Conservation (phyloP, 2,797 vertebrate genomes). For the Notolepis coatsorum region DNA sequence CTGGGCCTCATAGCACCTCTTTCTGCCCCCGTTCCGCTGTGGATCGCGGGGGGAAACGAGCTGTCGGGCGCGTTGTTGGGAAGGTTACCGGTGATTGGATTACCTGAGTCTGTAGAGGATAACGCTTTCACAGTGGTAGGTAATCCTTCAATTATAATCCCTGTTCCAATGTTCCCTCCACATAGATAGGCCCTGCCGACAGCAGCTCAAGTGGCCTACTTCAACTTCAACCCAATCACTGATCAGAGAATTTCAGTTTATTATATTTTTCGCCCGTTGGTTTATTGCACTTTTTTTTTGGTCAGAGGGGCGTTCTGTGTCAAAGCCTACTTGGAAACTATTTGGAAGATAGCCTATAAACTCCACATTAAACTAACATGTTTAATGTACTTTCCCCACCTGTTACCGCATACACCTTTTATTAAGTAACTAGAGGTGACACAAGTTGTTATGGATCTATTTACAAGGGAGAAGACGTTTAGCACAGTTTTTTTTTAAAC, state of each 20-base stretch:
- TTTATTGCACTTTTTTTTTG: too few species aligned
- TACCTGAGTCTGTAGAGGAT: conserved; percentile 89
- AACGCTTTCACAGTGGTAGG: conserved; percentile 86
- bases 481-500: too few species aligned
- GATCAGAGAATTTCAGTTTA: neutral
- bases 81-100: conserved; percentile 89
- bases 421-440: too few species aligned
- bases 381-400: too few species aligned
- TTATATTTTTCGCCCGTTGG: too few species aligned
- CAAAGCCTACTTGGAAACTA: too few species aligned
- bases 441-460: too few species aligned
- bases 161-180: conserved; percentile 57
- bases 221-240: conserved; percentile 67
- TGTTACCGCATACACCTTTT: too few species aligned
- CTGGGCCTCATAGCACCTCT: conserved; percentile 61
- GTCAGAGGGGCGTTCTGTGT: too few species aligned
- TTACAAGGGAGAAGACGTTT: too few species aligned
- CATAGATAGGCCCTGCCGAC: conserved; percentile 35
- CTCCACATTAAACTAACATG: too few species aligned
- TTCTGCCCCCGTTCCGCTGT: conserved; percentile 53
- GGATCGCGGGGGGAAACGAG: conserved; percentile 68
- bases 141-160: conserved; percentile 93
- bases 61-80: conserved; percentile 68
- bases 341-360: too few species aligned
- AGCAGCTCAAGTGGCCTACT: conserved; percentile 20